These are phyloP conservation scores for Chaenocephalus aceratus DNA, from an alignment of 2,113 vertebrate genomes.

Conservation along the genomic window DNA sequence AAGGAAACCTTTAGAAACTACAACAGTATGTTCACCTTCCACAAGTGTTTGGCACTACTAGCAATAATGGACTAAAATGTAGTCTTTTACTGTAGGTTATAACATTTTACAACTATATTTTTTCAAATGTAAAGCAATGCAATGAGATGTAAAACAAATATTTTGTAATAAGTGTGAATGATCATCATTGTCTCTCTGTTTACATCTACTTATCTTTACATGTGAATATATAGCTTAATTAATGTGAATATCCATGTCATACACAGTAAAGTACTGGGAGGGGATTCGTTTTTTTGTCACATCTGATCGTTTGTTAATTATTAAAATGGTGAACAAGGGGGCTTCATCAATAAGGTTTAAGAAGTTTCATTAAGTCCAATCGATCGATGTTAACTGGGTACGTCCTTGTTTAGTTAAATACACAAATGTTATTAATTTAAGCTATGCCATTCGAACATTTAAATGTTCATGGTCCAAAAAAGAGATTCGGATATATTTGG, in stretches of 20 bases:
- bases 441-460: too few species aligned
- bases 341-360: too few species aligned
- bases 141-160: neutral
- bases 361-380: too few species aligned
- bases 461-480: too few species aligned
- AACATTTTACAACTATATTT: neutral
- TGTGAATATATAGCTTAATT: neutral
- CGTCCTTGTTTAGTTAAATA: too few species aligned
- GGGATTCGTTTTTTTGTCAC: neutral
- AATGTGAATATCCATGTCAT: neutral
- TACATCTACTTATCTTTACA: neutral
- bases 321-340: neutral
- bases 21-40: neutral
- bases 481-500: too few species aligned
- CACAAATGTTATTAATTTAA: too few species aligned
- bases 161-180: neutral
- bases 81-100: neutral
- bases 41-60: neutral
- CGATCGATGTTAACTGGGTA: too few species aligned
- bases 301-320: constrained; percentile 1
- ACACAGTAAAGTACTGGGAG: neutral
- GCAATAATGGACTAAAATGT: neutral
- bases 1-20: neutral
- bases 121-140: neutral
- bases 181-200: neutral